Evolutionary conservation across 2,113 vertebrate species (phyloP), one percentile per base, ranked within the genome.

Genomic region (Mugil cephalus): DNA sequence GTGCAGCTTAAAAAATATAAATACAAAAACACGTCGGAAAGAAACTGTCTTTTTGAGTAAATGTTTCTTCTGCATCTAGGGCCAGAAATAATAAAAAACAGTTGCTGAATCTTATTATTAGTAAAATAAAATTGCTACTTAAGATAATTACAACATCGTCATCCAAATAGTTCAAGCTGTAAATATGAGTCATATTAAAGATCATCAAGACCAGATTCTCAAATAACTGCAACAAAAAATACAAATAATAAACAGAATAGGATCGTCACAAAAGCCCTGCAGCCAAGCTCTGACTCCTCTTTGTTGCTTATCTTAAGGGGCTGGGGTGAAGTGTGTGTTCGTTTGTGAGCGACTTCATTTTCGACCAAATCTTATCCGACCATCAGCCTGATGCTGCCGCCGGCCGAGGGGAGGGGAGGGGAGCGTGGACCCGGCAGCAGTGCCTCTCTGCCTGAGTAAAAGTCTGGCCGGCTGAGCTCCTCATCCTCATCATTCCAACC

Each of bases 401-500:
- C n/a, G n/a, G n/a, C n/a, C n/a, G n/a, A n/a, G n/a, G n/a, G n/a
- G n/a, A n/a, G n/a, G 71, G 72, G 63, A 39, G 74, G 58, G 71
- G 40, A 55, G 67, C 0, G 35, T 53, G 53, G 75, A 72, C 54
- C 71, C 58, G 52, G 36, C 73, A 8, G 74, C 58, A 24, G 54
- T 4, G 47, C 30, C 74, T 48, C 55, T 61, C 82, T 24, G 72
- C 53, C 73, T 51, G 71, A 84, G 84, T 79, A 58, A 79, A 86
- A 88, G 73, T 79, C 77, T 69, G 78, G 12, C 63, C 12, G 24
- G 42, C 67, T 7, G n/a, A 18, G 55, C 75, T 81, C 74, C 15
- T 71, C 74, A 15, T 79, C 72, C 24, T 86, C 82, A 59, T 85
- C 77, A 59, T 85, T 63, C 55, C 80, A 78, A 62, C 62, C 92